A percentile compares a stretch with the other conserved stretches of the same genome.
These are phyloP conservation scores for Mizuhopecten yessoensis DNA, from an alignment of 1,140 invertebrate genomes.

Conservation along the genomic window DNA sequence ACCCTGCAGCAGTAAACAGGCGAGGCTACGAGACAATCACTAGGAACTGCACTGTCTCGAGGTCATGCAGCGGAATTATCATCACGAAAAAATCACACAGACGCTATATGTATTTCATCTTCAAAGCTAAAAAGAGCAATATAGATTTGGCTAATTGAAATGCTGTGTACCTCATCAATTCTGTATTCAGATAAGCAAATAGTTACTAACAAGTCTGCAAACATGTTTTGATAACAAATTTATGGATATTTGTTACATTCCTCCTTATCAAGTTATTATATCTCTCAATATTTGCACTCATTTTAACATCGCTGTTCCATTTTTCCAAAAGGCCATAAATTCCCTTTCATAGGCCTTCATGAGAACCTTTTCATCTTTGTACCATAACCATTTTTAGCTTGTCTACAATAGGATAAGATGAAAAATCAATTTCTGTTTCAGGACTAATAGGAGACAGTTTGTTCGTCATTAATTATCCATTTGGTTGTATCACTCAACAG, in stretches of 20 bases:
- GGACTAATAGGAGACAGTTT: conserved; percentile 6
- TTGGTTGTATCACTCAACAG: background rate
- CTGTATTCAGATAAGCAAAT: conserved; percentile 16
- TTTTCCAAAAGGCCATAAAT: conserved; percentile 39
- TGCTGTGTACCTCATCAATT: conserved; percentile 38
- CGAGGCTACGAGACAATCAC: conserved; percentile 22
- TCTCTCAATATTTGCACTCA: conserved; percentile 29
- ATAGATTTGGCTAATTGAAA: conserved; percentile 39
- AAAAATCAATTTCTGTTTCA: conserved; percentile 23
- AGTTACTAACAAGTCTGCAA: conserved; percentile 26
- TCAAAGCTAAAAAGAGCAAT: conserved; percentile 9
- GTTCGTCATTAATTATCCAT: conserved; percentile 28
- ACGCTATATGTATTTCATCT: conserved; percentile 34
- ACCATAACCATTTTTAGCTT: conserved; percentile 28
- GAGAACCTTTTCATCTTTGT: conserved; percentile 15
- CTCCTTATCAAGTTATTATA: conserved; percentile 29
- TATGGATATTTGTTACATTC: conserved; percentile 36
- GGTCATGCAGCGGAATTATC: conserved; percentile 17
- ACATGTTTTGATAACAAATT: conserved; percentile 32
- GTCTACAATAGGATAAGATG: conserved; percentile 34
- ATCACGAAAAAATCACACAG: conserved; percentile 19
- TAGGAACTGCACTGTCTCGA: conserved; percentile 37
- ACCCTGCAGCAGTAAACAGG: background rate
- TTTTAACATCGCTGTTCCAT: conserved; percentile 28
- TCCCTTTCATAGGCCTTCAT: conserved; percentile 25